Evolutionary conservation across 2,797 vertebrate species (phyloP), one percentile per base, ranked within the genome.

Genomic region (Silurus lanzhouensis): DNA sequence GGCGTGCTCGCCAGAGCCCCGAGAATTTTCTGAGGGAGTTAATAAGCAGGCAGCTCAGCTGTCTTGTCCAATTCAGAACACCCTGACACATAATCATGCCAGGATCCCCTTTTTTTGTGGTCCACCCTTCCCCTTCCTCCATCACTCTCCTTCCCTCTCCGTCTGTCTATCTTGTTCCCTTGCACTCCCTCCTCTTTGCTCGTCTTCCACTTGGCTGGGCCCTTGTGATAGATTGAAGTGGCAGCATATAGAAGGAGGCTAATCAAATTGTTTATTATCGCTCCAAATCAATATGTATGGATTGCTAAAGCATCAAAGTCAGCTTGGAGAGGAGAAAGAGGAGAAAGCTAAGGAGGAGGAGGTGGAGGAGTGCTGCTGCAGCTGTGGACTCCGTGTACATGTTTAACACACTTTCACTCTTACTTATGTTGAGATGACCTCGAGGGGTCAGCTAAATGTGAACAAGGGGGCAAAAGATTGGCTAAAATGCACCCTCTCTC

Each of bases 201-300:
- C 94, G 94, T 96, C 97, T 98, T 98, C 97, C 96, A 97, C 97
- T 97, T 96, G 95, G 95, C 96, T 95, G 96, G 95, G 94, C 95
- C 93, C 91, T 94, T 94, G 96, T 96, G 96, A 96, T 96, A 97
- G 97, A 99, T 99, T 97, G 97, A 97, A 99, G 98, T 98, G 97
- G 98, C 97, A 98, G 97, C 96, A 97, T 96, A 95, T 96, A 97
- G 97, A 98, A 97, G 97, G 97, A 96, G 96, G 97, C 97, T 99
- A 99, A 99, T 99, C 98, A 99, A 99, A 99, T 99, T 99, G 98
- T 99, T 99, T 98, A 98, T 98, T 98, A 99, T 99, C 96, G 97
- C 96, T 96, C 96, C 96, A 95, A 98, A 99, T 99, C 98, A 98
- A 99, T 99, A 99, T 96, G 96, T 99, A 99, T 99, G 96, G 98